phyloP scores from a whole-genome alignment of 2,888 invertebrate species.

The Drosophila conformis region DNA sequence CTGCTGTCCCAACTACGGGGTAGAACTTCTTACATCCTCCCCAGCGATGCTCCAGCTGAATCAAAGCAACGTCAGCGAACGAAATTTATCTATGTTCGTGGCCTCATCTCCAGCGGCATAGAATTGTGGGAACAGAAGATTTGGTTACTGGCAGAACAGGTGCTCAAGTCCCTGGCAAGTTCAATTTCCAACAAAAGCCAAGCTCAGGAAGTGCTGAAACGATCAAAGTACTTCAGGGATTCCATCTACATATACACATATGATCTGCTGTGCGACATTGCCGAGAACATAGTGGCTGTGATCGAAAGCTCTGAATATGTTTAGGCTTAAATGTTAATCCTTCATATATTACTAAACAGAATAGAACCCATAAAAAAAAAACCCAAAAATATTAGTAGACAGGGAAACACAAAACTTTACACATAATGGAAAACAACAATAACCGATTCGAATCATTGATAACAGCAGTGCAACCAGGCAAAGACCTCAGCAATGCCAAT shows the following conservation, averaged over 20 bases:
- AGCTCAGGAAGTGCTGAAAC: slow-evolving; percentile 4
- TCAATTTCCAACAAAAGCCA: neutral
- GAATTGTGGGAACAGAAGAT: slow-evolving; percentile 70
- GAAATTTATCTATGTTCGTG: slow-evolving; percentile 67
- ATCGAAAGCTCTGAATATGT: slow-evolving; percentile 68
- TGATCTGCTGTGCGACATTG: slow-evolving; percentile 61
- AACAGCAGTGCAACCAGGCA: neutral
- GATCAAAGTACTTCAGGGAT: slow-evolving; percentile 59
- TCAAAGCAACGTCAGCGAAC: slow-evolving; percentile 46
- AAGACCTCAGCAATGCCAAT: slow-evolving; percentile 13
- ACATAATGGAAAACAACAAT: neutral
- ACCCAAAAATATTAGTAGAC: neutral
- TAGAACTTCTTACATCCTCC: slow-evolving; percentile 1
- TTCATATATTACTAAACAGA: neutral
- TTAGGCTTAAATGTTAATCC: slow-evolving; percentile 22
- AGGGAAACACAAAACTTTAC: neutral
- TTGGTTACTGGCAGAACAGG: slow-evolving; percentile 36
- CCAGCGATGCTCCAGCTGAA: slow-evolving; percentile 19
- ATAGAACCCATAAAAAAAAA: neutral
- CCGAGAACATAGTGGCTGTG: slow-evolving; percentile 75
- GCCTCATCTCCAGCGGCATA: slow-evolving; percentile 57
- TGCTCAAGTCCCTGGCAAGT: slow-evolving; percentile 23
- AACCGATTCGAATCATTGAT: slow-evolving; percentile 16
- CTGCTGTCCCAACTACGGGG: slow-evolving; percentile 30
- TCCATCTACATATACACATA: slow-evolving; percentile 72